phyloP scores from a whole-genome alignment of 2,888 invertebrate genomes.

The Clivina fossor region DNA sequence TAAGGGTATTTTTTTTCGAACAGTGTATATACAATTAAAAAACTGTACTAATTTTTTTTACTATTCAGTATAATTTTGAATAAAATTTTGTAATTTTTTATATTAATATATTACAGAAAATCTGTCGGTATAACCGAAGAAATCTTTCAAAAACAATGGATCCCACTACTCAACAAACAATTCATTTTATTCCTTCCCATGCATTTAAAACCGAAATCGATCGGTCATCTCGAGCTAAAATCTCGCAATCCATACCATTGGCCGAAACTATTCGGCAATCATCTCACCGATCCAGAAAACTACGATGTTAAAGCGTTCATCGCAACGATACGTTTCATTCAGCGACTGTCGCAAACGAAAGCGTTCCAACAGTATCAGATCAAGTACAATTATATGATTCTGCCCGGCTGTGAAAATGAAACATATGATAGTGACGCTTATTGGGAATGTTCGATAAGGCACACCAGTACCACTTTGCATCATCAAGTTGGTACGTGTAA shows the following conservation, averaged over 20 bases:
- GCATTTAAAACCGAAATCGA: conserved; percentile 73
- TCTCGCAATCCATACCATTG: conserved; percentile 72
- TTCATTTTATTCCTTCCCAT: conserved; percentile 63
- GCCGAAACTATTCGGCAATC: conserved; percentile 80
- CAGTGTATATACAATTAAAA: too few species aligned
- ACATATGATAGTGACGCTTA: conserved; percentile 18
- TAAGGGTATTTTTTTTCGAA: too few species aligned
- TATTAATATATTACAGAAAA: conserved; percentile 3
- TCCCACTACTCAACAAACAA: conserved; percentile 53
- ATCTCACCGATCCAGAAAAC: conserved; percentile 66
- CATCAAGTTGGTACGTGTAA: conserved; percentile 60
- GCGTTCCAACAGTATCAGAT: conserved; percentile 55
- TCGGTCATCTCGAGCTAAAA: conserved; percentile 68
- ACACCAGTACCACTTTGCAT: conserved; percentile 53
- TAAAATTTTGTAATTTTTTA: not conserved
- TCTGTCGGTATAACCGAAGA: conserved; percentile 57
- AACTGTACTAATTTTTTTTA: too few species aligned
- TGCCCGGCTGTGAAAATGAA: conserved; percentile 37
- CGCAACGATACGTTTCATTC: conserved; percentile 56
- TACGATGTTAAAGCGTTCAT: conserved; percentile 63
- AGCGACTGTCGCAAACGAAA: conserved; percentile 54
- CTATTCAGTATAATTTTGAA: not conserved
- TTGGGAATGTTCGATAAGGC: conserved; percentile 24
- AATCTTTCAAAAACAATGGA: conserved; percentile 58
- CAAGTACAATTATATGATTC: conserved; percentile 47